Percentiles rank a stretch among this genome's conserved stretches.
Conservation (phyloP, 1,140 invertebrate species). For the Drosophila pandora region DNA sequence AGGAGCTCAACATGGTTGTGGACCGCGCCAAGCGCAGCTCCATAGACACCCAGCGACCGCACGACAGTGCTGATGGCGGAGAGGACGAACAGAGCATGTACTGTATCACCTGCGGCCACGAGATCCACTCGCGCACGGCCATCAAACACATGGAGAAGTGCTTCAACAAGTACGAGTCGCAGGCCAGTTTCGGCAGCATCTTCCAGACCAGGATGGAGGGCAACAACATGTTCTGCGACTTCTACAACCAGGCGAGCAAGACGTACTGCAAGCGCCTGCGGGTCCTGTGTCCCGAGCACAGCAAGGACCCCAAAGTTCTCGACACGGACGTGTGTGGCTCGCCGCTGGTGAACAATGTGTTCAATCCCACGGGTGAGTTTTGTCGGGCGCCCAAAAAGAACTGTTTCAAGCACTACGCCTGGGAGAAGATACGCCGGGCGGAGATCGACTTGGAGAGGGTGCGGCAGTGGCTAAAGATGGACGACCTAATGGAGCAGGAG, state of each 20-base stretch:
- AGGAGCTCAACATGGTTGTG: conserved; percentile 92
- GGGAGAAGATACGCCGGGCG: conserved; percentile 97
- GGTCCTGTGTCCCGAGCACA: conserved; percentile 98
- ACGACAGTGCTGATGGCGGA: conserved; percentile 84
- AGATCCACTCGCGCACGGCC: conserved; percentile 93
- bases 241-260: conserved; percentile 93
- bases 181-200: conserved; percentile 97
- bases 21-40: conserved; percentile 89
- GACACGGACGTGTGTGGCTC: conserved; percentile 95
- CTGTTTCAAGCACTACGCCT: conserved; percentile 96
- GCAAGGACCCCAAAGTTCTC: conserved; percentile 96
- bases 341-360: conserved; percentile 93
- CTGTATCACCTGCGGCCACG: conserved; percentile 98
- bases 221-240: conserved; percentile 99
- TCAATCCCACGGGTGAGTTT: conserved; percentile 89
- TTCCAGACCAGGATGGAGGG: conserved; percentile 97
- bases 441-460: conserved; percentile 92
- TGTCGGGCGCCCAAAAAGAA: conserved; percentile 92
- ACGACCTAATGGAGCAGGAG: conserved; percentile 98
- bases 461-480: conserved; percentile 95
- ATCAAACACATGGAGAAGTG: conserved; percentile 98
- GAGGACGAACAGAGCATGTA: conserved; percentile 95
- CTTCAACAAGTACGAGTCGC: conserved; percentile 98
- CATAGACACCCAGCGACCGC: conserved; percentile 86
- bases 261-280: conserved; percentile 98